Evolutionary conservation across 2,888 invertebrate genomes (phyloP).

Genomic region (Temnothorax unifasciatus): DNA sequence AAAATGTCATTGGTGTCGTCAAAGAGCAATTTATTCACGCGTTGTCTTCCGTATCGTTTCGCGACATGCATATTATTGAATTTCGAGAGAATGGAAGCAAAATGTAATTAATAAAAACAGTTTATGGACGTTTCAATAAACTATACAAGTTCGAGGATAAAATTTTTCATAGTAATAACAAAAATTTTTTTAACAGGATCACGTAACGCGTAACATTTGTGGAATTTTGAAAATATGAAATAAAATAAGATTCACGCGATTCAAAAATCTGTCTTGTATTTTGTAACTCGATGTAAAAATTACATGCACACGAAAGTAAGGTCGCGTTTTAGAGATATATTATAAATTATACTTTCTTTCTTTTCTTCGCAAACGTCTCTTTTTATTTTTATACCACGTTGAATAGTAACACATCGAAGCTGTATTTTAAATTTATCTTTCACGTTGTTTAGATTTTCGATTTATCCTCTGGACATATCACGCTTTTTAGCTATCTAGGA

Average conservation of each 20-base stretch:
- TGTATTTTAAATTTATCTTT: not conserved
- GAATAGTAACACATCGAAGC: not conserved
- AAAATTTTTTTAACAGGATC: not conserved
- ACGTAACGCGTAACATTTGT: not conserved
- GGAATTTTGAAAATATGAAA: not conserved
- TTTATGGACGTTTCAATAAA: not conserved
- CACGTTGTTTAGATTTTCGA: not conserved
- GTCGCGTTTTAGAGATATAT: slow-evolving; percentile 1
- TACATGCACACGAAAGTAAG: not conserved
- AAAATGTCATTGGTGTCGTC: slow-evolving; percentile 62
- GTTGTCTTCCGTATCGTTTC: slow-evolving; percentile 47
- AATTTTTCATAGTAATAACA: not conserved
- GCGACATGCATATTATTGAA: not conserved
- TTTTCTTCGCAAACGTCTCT: not conserved
- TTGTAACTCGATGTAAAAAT: not conserved
- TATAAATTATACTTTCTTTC: not conserved
- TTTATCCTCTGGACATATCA: not conserved
- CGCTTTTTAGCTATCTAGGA: not conserved
- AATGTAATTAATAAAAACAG: not conserved
- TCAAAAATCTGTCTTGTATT: not conserved
- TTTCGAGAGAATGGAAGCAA: not conserved
- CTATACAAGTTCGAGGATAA: not conserved
- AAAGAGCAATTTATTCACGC: slow-evolving; percentile 54
- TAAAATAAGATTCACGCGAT: not conserved
- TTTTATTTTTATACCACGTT: not conserved